These are phyloP conservation scores for Dromaius novaehollandiae DNA, from an alignment of 2,113 vertebrate species.

Conservation along the genomic window DNA sequence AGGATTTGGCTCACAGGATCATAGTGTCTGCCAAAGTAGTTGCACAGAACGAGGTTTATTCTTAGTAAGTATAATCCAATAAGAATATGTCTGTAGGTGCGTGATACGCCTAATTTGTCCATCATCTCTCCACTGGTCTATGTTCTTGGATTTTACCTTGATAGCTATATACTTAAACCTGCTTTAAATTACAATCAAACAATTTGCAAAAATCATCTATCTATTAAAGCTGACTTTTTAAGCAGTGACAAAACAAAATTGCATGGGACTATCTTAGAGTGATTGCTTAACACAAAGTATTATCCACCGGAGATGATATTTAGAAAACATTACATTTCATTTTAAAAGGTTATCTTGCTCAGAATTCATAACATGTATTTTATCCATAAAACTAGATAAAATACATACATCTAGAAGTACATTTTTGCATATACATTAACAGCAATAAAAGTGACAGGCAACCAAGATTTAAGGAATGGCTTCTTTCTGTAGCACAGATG, in stretches of 20 bases:
- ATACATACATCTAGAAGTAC: background rate
- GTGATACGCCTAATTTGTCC: constrained; percentile 67
- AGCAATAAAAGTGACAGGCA: background rate
- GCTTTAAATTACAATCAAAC: background rate
- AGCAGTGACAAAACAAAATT: background rate
- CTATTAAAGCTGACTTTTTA: background rate
- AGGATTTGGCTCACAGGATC: constrained; percentile 73
- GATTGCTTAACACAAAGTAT: background rate
- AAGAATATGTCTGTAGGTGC: constrained; percentile 72
- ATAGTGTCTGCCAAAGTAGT: constrained; percentile 70
- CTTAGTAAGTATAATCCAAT: constrained; percentile 76
- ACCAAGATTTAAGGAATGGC: background rate
- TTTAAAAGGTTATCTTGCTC: background rate
- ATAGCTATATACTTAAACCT: background rate
- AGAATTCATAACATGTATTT: background rate
- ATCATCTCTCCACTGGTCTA: constrained; percentile 30
- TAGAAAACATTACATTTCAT: background rate
- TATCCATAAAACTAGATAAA: background rate
- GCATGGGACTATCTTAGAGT: background rate
- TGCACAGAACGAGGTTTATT: constrained; percentile 70
- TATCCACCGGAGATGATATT: background rate
- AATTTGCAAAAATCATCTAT: background rate
- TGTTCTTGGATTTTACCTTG: constrained; percentile 1
- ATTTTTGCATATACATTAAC: background rate
- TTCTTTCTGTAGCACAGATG: background rate